A percentile compares a stretch with the other conserved stretches of the same genome.
Conservation (phyloP, 2,888 invertebrate species). For the Ormia ochracea region DNA sequence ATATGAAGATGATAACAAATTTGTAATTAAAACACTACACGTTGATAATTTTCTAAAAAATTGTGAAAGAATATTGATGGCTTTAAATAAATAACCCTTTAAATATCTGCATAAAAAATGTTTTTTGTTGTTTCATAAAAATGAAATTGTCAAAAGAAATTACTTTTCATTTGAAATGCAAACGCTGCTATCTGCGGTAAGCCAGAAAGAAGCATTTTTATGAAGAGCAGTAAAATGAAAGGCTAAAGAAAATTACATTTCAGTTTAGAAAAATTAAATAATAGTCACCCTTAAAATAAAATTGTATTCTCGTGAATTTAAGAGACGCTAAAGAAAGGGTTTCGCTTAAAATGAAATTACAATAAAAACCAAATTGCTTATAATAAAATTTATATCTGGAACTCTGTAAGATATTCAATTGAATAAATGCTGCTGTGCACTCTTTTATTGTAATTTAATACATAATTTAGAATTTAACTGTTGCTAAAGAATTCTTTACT, state of each 20-base stretch:
- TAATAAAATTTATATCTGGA: too few species aligned
- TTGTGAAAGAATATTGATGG: too few species aligned
- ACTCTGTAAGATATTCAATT: too few species aligned
- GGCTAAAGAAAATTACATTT: constrained; percentile 9
- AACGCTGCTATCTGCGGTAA: constrained; percentile 26
- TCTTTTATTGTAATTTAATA: too few species aligned
- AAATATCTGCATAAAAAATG: neutral
- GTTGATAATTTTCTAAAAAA: too few species aligned
- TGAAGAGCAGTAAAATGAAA: neutral
- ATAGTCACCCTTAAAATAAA: neutral
- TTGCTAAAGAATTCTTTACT: too few species aligned
- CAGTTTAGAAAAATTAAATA: neutral
- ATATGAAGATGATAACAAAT: too few species aligned
- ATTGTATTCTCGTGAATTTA: neutral
- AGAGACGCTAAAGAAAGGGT: neutral
- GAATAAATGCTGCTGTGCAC: too few species aligned
- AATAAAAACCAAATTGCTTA: neutral
- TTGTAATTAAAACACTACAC: too few species aligned
- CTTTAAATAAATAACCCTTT: too few species aligned
- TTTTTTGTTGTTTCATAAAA: neutral
- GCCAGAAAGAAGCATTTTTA: constrained; percentile 4
- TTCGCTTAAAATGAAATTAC: neutral
- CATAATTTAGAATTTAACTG: too few species aligned
- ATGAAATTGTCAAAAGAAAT: neutral
- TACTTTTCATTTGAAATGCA: neutral